Base-by-base conservation (phyloP, 1,140 invertebrate genomes). In the Orchesella cincta region DNA sequence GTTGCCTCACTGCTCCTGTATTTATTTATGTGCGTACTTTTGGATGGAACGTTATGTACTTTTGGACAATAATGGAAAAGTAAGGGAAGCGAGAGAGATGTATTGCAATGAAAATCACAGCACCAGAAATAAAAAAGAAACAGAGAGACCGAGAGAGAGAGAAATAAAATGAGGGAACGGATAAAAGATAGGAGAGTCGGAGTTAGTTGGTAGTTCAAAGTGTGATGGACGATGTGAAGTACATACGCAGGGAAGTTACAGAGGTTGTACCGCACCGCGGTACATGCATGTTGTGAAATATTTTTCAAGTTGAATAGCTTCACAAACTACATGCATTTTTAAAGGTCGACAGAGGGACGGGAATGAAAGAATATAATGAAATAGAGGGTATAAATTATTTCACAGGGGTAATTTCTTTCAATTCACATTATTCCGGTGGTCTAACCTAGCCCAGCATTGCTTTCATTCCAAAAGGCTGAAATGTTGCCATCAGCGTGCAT, bases 361-460 rank as follows among this genome's bases (percentile, higher is more conserved):
- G 62, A 67, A 67, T 23, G 62, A 67, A 29, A 67, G 62, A 28
- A 36, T 67, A 62, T 78, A 78, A 81, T 81, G 79, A 81, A 81
- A 81, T 81, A 81, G 80, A 74, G 80, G 80, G 78, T 78, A 81
- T 81, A 81, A 81, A 81, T 81, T 81, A 81, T 81, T 81, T 81
- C 79, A 76, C 80, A 79, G 78, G 80, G 78, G 78, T 79, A 71
- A 67, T 74, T 77, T 67, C 57, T 77, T 77, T 74, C 72, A 74
- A 73, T 62, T 77, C 71, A 34, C 46, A 77, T 77, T 67, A 67
- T 67, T 67, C 62, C 62, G 62, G 62, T 67, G 62, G 62, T 67
- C 62, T 67, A 23, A 29, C 62, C 62, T 67, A 67, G 62, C 62
- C 62, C 62, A 67, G 62, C 8, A 67, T 29, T 67, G 62, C 62